Percentiles rank a stretch among this genome's conserved stretches.
Evolutionary conservation across 2,113 vertebrate species (phyloP).

Genomic region (Todiramphus saurophagus): DNA sequence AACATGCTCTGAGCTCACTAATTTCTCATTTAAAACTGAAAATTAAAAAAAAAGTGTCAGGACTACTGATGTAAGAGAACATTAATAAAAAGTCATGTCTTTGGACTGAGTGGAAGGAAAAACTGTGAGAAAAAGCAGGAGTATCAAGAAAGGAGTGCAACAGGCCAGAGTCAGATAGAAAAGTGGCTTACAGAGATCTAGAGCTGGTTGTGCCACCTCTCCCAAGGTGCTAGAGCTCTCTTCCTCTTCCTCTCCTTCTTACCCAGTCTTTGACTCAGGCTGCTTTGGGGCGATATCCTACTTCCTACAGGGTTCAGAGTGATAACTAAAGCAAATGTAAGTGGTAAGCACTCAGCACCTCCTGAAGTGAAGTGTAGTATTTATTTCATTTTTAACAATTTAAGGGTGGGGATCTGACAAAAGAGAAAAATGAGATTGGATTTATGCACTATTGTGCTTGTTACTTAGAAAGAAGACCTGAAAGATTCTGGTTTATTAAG

Average conservation of each 20-base stretch:
- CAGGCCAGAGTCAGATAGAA: neutral
- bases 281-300: neutral
- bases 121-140: neutral
- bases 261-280: neutral
- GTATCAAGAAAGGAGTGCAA: neutral
- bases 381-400: neutral
- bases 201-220: neutral
- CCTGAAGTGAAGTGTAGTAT: neutral
- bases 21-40: neutral
- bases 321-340: neutral
- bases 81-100: neutral
- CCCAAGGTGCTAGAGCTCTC: neutral
- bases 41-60: neutral
- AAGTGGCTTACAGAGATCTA: neutral
- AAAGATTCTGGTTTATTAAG: neutral
- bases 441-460: neutral
- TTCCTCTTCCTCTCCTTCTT: neutral
- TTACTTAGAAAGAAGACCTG: neutral
- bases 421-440: neutral
- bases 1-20: neutral
- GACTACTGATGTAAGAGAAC: fast-evolving
- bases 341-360: neutral
- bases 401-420: neutral
- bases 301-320: neutral
- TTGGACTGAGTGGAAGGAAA: neutral